phyloP scores from a whole-genome alignment of 2,888 invertebrate species.

The Mesopsocus fuscifrons region DNA sequence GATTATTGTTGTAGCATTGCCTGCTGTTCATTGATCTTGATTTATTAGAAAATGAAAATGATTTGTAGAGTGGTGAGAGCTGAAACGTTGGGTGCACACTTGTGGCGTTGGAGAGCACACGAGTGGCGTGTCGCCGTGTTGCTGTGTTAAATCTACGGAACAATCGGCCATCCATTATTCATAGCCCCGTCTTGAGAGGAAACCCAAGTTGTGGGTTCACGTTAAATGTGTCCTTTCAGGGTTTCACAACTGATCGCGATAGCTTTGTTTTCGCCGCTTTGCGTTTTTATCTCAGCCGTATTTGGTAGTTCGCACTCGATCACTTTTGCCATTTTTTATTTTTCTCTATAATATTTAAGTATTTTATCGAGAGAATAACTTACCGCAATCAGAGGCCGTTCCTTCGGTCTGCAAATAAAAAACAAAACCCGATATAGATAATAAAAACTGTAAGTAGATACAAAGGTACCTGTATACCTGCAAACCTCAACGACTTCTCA shows the following conservation, averaged over 20 bases:
- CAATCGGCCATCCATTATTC: neutral
- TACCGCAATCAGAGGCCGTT: conserved; percentile 1
- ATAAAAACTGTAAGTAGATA: neutral
- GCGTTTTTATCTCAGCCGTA: neutral
- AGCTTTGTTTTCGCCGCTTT: no score
- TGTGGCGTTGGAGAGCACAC: no score
- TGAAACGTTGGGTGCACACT: no score
- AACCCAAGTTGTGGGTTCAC: neutral
- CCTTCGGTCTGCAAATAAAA: neutral
- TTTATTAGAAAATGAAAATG: no score
- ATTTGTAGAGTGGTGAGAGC: no score
- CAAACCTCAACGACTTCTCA: no score
- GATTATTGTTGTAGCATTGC: no score
- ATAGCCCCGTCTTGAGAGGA: neutral
- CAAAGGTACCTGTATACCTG: neutral
- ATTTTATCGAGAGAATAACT: neutral
- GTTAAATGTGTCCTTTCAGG: neutral
- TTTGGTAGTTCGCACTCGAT: neutral
- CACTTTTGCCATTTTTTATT: neutral
- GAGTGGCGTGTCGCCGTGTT: no score
- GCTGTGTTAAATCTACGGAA: neutral
- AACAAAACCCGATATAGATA: neutral
- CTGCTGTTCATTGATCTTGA: no score
- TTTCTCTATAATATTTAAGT: neutral
- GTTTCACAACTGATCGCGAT: neutral